Conservation (phyloP, 2,113 vertebrate genomes). For the Oophaga pumilio region DNA sequence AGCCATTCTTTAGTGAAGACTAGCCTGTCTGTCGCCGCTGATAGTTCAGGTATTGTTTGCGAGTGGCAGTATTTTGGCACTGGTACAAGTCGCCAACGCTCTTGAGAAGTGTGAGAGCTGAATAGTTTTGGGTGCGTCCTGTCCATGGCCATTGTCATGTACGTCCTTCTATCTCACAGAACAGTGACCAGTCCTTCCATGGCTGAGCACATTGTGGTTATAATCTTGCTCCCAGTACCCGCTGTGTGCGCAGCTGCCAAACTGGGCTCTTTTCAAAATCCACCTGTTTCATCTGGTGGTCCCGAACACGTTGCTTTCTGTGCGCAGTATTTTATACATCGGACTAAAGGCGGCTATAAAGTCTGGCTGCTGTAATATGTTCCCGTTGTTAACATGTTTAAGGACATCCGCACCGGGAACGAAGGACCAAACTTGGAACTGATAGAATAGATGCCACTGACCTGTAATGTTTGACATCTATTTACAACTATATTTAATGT, state of each 20-base stretch:
- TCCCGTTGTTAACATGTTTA: background rate
- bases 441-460: background rate
- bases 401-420: background rate
- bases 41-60: conserved; percentile 21
- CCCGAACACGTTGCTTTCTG: conserved; percentile 34
- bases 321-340: conserved; percentile 42
- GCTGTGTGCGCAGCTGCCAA: conserved; percentile 54
- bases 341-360: conserved; percentile 25
- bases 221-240: conserved; percentile 55
- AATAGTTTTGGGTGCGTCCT: conserved; percentile 22
- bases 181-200: conserved; percentile 43
- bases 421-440: background rate
- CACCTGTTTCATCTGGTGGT: conserved; percentile 53
- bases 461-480: background rate
- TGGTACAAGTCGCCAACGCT: background rate
- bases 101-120: background rate
- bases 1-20: background rate
- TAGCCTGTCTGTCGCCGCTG: background rate
- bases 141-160: conserved; percentile 35
- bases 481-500: background rate
- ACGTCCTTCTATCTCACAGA: conserved; percentile 42
- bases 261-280: conserved; percentile 56
- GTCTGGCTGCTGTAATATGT: conserved; percentile 19
- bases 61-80: conserved; percentile 17
- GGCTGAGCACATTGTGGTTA: conserved; percentile 48